Evolutionary conservation across 2,113 vertebrate species (phyloP).

Genomic region (Corythornis vintsioides): DNA sequence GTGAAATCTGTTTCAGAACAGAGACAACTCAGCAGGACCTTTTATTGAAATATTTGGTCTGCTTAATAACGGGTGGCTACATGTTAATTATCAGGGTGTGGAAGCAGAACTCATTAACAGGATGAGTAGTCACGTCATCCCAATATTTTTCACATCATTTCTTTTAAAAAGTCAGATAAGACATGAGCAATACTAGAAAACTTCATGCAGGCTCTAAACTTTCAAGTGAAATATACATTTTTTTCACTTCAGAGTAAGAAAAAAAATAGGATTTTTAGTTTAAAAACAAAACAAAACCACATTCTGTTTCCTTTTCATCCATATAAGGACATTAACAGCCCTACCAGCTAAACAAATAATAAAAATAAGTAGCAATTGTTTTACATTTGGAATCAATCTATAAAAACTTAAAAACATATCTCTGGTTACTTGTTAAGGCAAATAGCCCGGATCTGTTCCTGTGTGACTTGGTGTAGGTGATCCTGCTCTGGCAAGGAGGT

Average conservation of each 20-base stretch:
- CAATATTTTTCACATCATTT: constrained; percentile 73
- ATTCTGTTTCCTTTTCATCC: not conserved
- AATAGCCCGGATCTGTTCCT: not conserved
- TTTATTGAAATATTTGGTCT: constrained; percentile 61
- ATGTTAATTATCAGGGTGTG: constrained; percentile 73
- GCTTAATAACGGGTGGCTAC: constrained; percentile 70
- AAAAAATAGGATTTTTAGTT: not conserved
- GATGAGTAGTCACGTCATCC: constrained; percentile 80
- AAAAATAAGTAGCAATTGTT: constrained; percentile 8
- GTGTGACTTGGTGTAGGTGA: too few species aligned
- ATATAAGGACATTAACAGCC: not conserved
- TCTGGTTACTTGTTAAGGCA: constrained; percentile 33
- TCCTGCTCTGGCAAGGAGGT: too few species aligned
- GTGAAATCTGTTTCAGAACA: constrained; percentile 46
- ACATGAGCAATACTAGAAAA: constrained; percentile 67
- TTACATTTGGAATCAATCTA: constrained; percentile 62
- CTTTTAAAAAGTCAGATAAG: constrained; percentile 65
- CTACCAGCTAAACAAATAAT: not conserved
- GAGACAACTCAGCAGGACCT: constrained; percentile 33
- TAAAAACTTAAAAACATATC: constrained; percentile 32
- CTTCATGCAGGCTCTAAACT: constrained; percentile 22
- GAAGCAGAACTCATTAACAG: constrained; percentile 74
- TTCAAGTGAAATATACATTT: not conserved
- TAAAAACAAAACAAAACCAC: not conserved
- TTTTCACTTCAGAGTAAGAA: not conserved